These are phyloP conservation scores for Amia ocellicauda DNA, from an alignment of 2,113 vertebrate genomes.

Conservation along the genomic window DNA sequence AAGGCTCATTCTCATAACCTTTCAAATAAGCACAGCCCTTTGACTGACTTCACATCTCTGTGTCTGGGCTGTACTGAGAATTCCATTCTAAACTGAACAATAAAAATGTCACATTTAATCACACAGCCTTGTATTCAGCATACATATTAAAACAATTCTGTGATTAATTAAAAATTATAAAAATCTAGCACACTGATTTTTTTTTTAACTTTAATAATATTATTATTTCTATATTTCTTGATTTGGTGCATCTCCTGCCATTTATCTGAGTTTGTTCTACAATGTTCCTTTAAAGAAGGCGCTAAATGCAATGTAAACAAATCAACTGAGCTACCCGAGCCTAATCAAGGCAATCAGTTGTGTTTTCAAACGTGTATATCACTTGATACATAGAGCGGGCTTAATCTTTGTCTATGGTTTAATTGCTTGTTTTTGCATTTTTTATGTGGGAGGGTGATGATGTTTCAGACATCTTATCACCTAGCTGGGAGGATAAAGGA, in stretches of 20 bases:
- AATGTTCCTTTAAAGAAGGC: constrained; percentile 58
- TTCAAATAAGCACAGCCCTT: too few relatives aligned
- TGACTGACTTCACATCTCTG: too few relatives aligned
- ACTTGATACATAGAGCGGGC: constrained; percentile 82
- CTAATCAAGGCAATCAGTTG: constrained; percentile 99
- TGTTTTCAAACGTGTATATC: constrained; percentile 95
- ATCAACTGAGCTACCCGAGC: constrained; percentile 90
- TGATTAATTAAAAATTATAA: too few relatives aligned
- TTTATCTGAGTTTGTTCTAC: constrained; percentile 45
- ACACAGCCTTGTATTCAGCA: neutral
- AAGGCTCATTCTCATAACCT: too few relatives aligned
- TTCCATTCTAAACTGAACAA: neutral
- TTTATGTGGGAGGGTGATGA: constrained; percentile 93
- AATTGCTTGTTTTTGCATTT: constrained; percentile 99
- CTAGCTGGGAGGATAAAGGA: constrained; percentile 88
- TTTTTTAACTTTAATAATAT: neutral
- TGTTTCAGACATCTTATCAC: constrained; percentile 95
- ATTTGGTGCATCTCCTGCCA: neutral
- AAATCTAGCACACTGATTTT: too few relatives aligned
- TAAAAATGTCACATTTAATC: neutral
- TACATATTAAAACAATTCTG: neutral
- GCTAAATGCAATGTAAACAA: constrained; percentile 78
- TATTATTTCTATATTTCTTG: neutral
- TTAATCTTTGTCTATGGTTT: constrained; percentile 95
- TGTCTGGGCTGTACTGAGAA: neutral